Percentiles rank a stretch among this genome's conserved stretches.
phyloP scores from a whole-genome alignment of 2,113 vertebrate species.

The Bujurquina vittata region DNA sequence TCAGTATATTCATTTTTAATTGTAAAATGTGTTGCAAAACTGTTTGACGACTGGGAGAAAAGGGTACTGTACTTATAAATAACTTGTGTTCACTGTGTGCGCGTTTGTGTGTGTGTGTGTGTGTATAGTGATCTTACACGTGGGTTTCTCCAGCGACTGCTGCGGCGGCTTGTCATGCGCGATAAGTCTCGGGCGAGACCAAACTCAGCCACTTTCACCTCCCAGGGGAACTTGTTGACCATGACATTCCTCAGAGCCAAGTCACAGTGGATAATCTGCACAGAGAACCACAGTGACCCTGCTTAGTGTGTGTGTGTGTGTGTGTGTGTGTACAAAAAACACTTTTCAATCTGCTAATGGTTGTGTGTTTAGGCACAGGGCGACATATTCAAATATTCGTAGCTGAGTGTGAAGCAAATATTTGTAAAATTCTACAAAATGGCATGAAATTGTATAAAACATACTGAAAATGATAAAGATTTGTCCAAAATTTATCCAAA shows the following conservation, averaged over 20 bases:
- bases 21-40: neutral
- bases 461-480: too few species aligned
- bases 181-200: constrained; percentile 72
- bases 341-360: too few species aligned
- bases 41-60: accelerated
- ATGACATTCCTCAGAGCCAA: constrained; percentile 78
- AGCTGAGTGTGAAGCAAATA: too few species aligned
- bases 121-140: constrained; percentile 20
- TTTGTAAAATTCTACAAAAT: neutral
- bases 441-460: neutral
- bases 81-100: neutral
- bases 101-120: neutral
- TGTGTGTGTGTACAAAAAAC: neutral
- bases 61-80: accelerated
- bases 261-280: constrained; percentile 78
- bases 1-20: too few species aligned
- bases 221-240: constrained; percentile 76
- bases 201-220: constrained; percentile 78
- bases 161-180: constrained; percentile 43
- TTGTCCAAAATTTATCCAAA: too few species aligned
- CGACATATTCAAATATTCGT: too few species aligned
- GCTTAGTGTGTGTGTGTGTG: neutral
- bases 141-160: constrained; percentile 56
- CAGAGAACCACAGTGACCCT: neutral
- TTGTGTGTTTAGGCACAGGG: too few species aligned